Evolutionary conservation across 1,140 invertebrate genomes (phyloP).

Genomic region (Maniola jurtina): DNA sequence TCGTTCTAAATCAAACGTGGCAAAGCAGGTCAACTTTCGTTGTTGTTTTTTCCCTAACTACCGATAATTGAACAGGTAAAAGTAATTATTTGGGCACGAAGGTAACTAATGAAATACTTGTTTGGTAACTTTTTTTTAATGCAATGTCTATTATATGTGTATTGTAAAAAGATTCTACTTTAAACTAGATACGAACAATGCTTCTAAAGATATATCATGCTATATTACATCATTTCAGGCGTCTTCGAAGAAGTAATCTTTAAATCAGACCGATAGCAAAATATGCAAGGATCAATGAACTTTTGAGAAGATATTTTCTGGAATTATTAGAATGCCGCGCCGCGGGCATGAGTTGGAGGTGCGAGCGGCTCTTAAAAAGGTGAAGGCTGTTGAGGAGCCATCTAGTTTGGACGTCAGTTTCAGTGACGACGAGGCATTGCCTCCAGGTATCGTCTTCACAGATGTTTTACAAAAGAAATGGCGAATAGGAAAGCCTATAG

Average conservation of each 20-base stretch:
- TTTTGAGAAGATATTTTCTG: constrained; percentile 24
- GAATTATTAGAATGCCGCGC: constrained; percentile 55
- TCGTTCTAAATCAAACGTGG: no score
- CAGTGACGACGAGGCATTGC: constrained; percentile 65
- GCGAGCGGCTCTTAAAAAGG: constrained; percentile 55
- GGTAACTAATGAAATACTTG: constrained; percentile 20
- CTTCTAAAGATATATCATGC: background rate
- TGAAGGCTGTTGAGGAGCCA: constrained; percentile 53
- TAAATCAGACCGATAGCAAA: background rate
- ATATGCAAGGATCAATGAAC: constrained; percentile 29
- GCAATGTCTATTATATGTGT: background rate
- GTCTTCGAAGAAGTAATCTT: background rate
- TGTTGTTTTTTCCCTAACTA: background rate
- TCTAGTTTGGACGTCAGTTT: constrained; percentile 61
- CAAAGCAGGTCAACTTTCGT: background rate
- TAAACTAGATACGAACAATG: background rate
- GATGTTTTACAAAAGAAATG: constrained; percentile 91
- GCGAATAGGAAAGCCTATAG: constrained; percentile 92
- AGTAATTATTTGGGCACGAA: background rate
- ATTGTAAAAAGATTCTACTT: background rate
- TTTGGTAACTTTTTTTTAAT: constrained; percentile 25
- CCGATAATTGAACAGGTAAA: background rate
- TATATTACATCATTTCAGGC: background rate
- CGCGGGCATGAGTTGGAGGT: constrained; percentile 54
- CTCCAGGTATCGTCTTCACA: constrained; percentile 86